Percentiles rank a stretch among this genome's conserved stretches.
Conservation (phyloP, 2,113 vertebrate species). For the Todiramphus chloris region DNA sequence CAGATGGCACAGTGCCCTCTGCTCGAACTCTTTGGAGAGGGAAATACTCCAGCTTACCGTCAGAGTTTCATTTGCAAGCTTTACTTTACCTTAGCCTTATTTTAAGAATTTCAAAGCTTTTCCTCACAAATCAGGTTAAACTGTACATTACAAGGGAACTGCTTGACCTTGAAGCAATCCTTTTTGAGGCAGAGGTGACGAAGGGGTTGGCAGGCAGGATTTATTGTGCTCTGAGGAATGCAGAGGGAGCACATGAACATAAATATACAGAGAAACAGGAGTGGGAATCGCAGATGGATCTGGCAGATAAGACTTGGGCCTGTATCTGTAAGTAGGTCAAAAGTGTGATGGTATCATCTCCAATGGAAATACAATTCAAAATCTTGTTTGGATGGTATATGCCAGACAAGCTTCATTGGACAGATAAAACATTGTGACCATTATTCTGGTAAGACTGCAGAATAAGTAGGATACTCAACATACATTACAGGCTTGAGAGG, state of each 20-base stretch:
- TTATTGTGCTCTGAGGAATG: constrained; percentile 56
- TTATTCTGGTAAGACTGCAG: constrained; percentile 34
- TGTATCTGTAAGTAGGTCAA: constrained; percentile 55
- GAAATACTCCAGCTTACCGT: constrained; percentile 49
- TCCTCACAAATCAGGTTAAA: constrained; percentile 77
- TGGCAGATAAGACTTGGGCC: constrained; percentile 51
- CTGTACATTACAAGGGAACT: constrained; percentile 66
- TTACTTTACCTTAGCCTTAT: constrained; percentile 64
- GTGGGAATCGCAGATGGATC: constrained; percentile 54
- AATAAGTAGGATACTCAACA: constrained; percentile 26
- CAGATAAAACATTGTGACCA: constrained; percentile 46
- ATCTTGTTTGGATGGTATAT: constrained; percentile 34
- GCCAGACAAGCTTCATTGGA: constrained; percentile 27
- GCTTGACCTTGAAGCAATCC: constrained; percentile 73
- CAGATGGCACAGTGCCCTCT: constrained; percentile 47
- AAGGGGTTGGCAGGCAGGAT: constrained; percentile 64
- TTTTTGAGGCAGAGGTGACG: constrained; percentile 68
- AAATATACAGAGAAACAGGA: constrained; percentile 63
- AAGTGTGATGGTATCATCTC: constrained; percentile 32
- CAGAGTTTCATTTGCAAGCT: constrained; percentile 70
- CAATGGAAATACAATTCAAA: constrained; percentile 33
- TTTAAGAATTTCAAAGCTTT: constrained; percentile 72
- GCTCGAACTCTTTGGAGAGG: constrained; percentile 39
- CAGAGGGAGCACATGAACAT: constrained; percentile 53
- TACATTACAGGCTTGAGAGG: not conserved